Evolutionary conservation across 1,140 invertebrate genomes (phyloP).

Genomic region (Neomicropteryx cornuta): DNA sequence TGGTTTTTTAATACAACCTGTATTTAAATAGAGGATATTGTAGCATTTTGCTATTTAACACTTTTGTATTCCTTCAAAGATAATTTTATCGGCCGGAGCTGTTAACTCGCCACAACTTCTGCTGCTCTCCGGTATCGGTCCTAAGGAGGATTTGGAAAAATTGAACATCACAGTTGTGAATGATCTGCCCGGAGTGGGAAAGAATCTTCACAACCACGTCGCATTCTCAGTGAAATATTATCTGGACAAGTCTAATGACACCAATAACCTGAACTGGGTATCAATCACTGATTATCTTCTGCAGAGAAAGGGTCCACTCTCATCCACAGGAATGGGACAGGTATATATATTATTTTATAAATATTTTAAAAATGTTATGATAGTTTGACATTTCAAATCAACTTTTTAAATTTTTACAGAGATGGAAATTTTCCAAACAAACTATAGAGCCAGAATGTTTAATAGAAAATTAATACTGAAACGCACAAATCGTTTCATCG

Average conservation of each 20-base stretch:
- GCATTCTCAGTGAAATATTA: slow-evolving; percentile 42
- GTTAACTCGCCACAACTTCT: slow-evolving; percentile 47
- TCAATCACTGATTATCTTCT: slow-evolving; percentile 47
- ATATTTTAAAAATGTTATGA: slow-evolving; percentile 54
- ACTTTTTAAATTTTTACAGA: slow-evolving; percentile 53
- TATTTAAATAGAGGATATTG: too few species aligned
- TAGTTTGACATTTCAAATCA: too few species aligned
- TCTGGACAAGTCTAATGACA: slow-evolving; percentile 39
- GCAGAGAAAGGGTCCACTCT: slow-evolving; percentile 45
- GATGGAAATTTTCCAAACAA: too few species aligned
- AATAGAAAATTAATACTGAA: too few species aligned
- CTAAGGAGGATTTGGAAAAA: slow-evolving; percentile 38
- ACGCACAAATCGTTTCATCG: slow-evolving; percentile 2
- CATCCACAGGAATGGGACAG: slow-evolving; percentile 49
- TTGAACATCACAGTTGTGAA: slow-evolving; percentile 43
- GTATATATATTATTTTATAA: too few species aligned
- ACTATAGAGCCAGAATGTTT: too few species aligned
- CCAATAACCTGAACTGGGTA: slow-evolving; percentile 47
- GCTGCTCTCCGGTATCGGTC: slow-evolving; percentile 51
- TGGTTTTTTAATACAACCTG: too few species aligned
- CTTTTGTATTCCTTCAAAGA: slow-evolving; percentile 22
- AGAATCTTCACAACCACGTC: slow-evolving; percentile 56
- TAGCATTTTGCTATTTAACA: too few species aligned
- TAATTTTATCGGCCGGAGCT: slow-evolving; percentile 50
- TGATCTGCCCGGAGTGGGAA: slow-evolving; percentile 53